Percentiles rank a stretch among this genome's conserved stretches.
Evolutionary conservation across 2,888 invertebrate genomes (phyloP).

Genomic region (Erebia palarica): DNA sequence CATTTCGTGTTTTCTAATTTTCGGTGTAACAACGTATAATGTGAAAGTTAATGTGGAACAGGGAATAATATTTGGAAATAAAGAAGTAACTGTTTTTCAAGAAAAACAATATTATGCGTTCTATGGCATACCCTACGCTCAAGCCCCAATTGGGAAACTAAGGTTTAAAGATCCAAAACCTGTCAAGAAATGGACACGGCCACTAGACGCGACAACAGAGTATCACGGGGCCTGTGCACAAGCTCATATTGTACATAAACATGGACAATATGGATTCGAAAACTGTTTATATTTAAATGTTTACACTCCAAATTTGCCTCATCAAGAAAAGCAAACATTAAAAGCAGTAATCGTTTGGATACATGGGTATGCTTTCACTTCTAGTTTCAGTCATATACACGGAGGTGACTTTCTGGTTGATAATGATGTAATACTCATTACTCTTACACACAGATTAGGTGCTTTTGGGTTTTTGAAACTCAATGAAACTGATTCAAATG

Average conservation of each 20-base stretch:
- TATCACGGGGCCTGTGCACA: conserved; percentile 84
- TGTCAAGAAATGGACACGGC: conserved; percentile 69
- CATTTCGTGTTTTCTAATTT: conserved; percentile 43
- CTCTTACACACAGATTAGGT: conserved; percentile 67
- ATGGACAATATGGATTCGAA: conserved; percentile 73
- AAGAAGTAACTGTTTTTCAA: conserved; percentile 56
- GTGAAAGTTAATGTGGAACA: conserved; percentile 61
- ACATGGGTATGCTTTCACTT: conserved; percentile 71
- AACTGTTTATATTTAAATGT: conserved; percentile 88
- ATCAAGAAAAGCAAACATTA: conserved; percentile 39
- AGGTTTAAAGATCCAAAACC: conserved; percentile 69
- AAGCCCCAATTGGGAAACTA: conserved; percentile 58
- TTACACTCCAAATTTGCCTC: conserved; percentile 80
- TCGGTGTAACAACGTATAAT: conserved; percentile 40
- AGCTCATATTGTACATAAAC: conserved; percentile 70
- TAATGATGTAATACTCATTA: conserved; percentile 64
- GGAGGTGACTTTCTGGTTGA: conserved; percentile 74
- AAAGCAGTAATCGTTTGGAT: conserved; percentile 70
- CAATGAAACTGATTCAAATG: conserved; percentile 58
- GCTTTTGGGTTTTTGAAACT: conserved; percentile 71
- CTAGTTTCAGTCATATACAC: conserved; percentile 72
- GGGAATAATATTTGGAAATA: conserved; percentile 59
- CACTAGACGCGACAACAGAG: conserved; percentile 81
- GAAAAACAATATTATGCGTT: conserved; percentile 61
- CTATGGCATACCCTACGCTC: conserved; percentile 72